Conservation (phyloP, 2,888 invertebrate species). For the Drosophila suboccidentalis region DNA sequence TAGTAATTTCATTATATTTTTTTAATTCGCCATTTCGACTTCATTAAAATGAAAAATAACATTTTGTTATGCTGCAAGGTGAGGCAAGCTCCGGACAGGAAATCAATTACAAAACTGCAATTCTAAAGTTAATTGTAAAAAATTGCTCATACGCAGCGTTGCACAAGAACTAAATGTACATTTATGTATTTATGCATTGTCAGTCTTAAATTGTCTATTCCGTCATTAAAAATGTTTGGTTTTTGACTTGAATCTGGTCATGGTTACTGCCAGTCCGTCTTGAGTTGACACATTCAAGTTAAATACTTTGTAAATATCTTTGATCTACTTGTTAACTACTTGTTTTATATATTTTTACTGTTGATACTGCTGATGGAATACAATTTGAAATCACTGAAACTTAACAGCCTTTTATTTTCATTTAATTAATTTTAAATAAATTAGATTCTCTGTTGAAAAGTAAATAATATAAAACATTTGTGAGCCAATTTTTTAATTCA, state of each 20-base stretch:
- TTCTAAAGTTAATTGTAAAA: slow-evolving; percentile 54
- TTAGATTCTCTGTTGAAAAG: background rate
- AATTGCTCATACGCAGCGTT: slow-evolving; percentile 62
- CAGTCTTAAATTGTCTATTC: slow-evolving; percentile 15
- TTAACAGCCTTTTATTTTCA: background rate
- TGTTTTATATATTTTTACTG: background rate
- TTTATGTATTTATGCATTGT: slow-evolving; percentile 42
- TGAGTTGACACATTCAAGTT: slow-evolving; percentile 6
- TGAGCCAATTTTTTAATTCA: background rate
- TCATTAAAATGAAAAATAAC: slow-evolving; percentile 56
- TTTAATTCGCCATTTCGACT: slow-evolving; percentile 41
- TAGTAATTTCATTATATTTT: slow-evolving; percentile 23
- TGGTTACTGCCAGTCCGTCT: background rate
- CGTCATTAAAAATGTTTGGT: background rate
- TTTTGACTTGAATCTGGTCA: slow-evolving; percentile 17
- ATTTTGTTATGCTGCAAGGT: slow-evolving; percentile 24
- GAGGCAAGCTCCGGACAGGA: slow-evolving; percentile 36
- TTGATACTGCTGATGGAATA: no score
- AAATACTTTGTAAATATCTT: background rate
- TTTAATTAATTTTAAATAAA: background rate
- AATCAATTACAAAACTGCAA: slow-evolving; percentile 56
- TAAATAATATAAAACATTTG: background rate
- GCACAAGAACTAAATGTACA: slow-evolving; percentile 37
- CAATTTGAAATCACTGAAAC: no score
- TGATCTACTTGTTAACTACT: background rate